A percentile compares a stretch with the other conserved stretches of the same genome.
Evolutionary conservation across 2,888 invertebrate genomes (phyloP).

Genomic region (Clivina fossor): DNA sequence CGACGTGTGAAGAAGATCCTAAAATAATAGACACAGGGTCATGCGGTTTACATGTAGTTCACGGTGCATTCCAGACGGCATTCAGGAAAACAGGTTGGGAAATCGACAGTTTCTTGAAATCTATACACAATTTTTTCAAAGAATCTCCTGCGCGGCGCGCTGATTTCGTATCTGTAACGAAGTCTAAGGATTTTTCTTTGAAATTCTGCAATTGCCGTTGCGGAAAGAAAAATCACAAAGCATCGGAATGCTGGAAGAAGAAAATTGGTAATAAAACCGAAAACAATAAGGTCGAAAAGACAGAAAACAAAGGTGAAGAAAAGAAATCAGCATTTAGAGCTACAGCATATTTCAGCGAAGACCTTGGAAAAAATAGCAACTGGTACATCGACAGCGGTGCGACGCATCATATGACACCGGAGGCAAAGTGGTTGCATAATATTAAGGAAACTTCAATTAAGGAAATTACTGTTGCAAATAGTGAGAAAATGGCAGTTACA

Average conservation of each 20-base stretch:
- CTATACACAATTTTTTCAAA: conserved; percentile 1
- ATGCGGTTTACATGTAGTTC: conserved; percentile 9
- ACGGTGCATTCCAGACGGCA: conserved; percentile 6
- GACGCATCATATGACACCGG: conserved; percentile 19
- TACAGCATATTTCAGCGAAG: not conserved
- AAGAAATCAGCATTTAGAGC: conserved; percentile 9
- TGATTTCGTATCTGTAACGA: conserved; percentile 6
- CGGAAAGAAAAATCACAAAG: too few relatives aligned
- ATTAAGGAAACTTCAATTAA: not conserved
- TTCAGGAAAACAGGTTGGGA: conserved; percentile 5
- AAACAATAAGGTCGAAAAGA: too few relatives aligned
- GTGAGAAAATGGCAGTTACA: conserved; percentile 1
- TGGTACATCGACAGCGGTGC: conserved; percentile 25
- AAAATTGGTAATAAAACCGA: too few relatives aligned
- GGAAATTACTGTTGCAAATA: conserved; percentile 9
- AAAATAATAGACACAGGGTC: conserved; percentile 2
- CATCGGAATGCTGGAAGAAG: too few relatives aligned
- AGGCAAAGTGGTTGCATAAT: conserved; percentile 3
- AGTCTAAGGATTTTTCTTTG: conserved; percentile 3
- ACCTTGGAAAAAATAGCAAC: conserved; percentile 6
- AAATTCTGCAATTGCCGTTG: not conserved
- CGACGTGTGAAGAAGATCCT: conserved; percentile 5
- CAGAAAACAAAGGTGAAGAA: too few relatives aligned
- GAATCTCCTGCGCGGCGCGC: conserved; percentile 5
- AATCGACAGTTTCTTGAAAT: conserved; percentile 5